Percentiles rank a stretch among this genome's conserved stretches.
phyloP scores from a whole-genome alignment of 1,140 invertebrate species.

The Drosophila tropicalis region DNA sequence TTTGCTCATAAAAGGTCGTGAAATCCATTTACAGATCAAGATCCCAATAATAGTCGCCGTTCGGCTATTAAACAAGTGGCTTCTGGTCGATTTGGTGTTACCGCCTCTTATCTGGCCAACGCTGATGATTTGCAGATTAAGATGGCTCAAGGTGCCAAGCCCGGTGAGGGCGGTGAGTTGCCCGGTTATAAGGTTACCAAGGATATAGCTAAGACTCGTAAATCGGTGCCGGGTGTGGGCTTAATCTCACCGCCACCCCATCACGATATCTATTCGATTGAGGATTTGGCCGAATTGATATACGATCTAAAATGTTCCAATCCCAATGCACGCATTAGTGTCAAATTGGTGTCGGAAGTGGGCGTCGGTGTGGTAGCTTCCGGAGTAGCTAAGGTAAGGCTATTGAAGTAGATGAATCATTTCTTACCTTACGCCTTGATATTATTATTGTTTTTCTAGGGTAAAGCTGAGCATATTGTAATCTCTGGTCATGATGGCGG shows the following conservation, averaged over 20 bases:
- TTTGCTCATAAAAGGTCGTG: too few species aligned
- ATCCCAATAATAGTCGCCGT: constrained; percentile 90
- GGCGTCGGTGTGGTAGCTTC: constrained; percentile 99
- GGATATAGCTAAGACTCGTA: constrained; percentile 97
- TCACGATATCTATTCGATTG: constrained; percentile 99
- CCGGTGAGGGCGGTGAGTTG: constrained; percentile 97
- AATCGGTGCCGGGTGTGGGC: constrained; percentile 98
- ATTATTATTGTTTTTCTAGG: constrained; percentile 84
- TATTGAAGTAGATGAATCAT: not conserved
- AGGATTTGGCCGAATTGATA: constrained; percentile 99
- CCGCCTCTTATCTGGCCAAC: constrained; percentile 97
- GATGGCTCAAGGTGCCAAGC: constrained; percentile 99
- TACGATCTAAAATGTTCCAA: constrained; percentile 99
- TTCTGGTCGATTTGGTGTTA: constrained; percentile 98
- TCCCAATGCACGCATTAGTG: constrained; percentile 96
- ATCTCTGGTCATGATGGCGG: constrained; percentile 99
- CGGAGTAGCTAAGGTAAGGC: constrained; percentile 95
- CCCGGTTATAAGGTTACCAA: constrained; percentile 93
- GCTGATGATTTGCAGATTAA: constrained; percentile 98
- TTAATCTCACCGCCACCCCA: constrained; percentile 99
- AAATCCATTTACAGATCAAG: constrained; percentile 84
- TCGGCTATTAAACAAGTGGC: constrained; percentile 97
- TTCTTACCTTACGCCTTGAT: too few species aligned
- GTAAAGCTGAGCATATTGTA: constrained; percentile 99
- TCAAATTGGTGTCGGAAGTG: constrained; percentile 99